Evolutionary conservation across 2,888 invertebrate genomes (phyloP).

Genomic region (Bombylius discolor): DNA sequence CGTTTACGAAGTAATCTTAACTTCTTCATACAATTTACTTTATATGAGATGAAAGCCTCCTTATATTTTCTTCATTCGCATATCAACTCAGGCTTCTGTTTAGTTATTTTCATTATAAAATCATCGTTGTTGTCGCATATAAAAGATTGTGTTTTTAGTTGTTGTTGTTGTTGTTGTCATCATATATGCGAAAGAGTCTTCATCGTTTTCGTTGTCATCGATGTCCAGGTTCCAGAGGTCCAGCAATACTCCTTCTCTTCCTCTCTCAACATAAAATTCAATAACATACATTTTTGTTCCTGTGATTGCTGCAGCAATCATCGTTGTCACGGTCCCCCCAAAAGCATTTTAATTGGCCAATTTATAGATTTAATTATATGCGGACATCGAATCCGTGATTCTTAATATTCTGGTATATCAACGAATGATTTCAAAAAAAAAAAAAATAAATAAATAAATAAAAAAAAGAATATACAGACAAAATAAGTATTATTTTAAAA

Average conservation of each 20-base stretch:
- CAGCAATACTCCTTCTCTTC: not conserved
- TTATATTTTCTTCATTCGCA: not conserved
- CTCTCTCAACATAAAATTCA: not conserved
- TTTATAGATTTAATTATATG: constrained; percentile 40
- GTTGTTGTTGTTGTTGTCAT: not conserved
- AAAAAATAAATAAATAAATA: not conserved
- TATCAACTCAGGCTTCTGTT: not conserved
- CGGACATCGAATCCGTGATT: constrained; percentile 39
- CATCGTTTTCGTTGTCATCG: not conserved
- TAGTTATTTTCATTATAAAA: not conserved
- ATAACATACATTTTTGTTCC: not conserved
- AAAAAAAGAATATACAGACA: not conserved
- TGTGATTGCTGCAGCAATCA: constrained; percentile 20
- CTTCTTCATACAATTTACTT: not conserved
- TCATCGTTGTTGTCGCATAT: not conserved
- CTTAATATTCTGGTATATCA: not conserved
- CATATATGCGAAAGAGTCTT: not conserved
- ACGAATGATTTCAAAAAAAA: not conserved
- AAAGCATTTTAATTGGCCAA: constrained; percentile 38
- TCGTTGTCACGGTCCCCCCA: constrained; percentile 37
- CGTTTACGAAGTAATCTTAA: constrained; percentile 7
- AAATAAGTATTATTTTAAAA: not conserved
- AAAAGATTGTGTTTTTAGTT: not conserved
- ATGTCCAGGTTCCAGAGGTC: not conserved
- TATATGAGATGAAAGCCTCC: not conserved